phyloP scores from a whole-genome alignment of 1,140 invertebrate genomes.

The Trichoplusia ni region DNA sequence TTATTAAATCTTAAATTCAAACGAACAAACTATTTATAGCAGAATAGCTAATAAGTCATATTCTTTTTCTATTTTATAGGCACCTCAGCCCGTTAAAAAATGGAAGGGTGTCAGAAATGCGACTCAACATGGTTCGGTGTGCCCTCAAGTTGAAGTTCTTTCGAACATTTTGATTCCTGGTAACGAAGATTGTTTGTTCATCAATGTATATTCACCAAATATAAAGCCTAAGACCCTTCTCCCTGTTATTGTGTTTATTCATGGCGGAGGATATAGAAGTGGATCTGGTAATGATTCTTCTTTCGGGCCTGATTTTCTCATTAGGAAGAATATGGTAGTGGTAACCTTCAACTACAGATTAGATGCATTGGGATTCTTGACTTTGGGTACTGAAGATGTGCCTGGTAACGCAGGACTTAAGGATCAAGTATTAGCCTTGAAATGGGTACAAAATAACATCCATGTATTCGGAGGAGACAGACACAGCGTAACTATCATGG shows the following conservation, averaged over 20 bases:
- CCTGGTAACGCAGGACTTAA: constrained; percentile 83
- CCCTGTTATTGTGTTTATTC: constrained; percentile 83
- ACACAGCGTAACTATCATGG: constrained; percentile 80
- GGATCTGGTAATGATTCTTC: constrained; percentile 78
- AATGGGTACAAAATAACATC: constrained; percentile 84
- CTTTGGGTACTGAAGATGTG: constrained; percentile 69
- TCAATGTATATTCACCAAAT: constrained; percentile 83
- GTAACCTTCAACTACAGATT: constrained; percentile 84
- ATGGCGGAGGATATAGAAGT: constrained; percentile 85
- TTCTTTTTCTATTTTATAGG: constrained; percentile 20
- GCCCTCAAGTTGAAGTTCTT: constrained; percentile 53
- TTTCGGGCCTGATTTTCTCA: constrained; percentile 83
- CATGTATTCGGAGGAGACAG: constrained; percentile 84
- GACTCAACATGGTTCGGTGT: constrained; percentile 57
- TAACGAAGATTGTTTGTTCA: constrained; percentile 81
- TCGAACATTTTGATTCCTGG: constrained; percentile 35
- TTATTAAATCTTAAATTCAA: no score
- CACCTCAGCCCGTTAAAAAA: constrained; percentile 32
- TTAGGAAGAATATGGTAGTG: constrained; percentile 83
- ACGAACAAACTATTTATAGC: no score
- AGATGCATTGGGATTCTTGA: constrained; percentile 71
- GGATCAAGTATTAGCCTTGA: constrained; percentile 83
- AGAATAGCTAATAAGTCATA: no score
- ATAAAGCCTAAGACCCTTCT: constrained; percentile 38
- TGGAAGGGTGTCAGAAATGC: constrained; percentile 79